Evolutionary conservation across 2,888 invertebrate species (phyloP), one percentile per base, ranked within the genome.

Genomic region (Amphiduros pacificus): DNA sequence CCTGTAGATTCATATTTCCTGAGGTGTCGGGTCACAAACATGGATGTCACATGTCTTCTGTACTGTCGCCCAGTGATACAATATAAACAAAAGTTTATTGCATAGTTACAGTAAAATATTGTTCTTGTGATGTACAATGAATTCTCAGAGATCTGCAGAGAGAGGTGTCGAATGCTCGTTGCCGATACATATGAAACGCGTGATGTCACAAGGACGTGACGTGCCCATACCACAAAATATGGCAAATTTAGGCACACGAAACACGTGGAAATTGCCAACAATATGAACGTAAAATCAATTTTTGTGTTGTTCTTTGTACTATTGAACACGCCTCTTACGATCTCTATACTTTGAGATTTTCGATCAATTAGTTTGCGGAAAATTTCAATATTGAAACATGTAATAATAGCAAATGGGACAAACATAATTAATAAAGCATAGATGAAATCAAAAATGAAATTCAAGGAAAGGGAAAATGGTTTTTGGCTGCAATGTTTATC

Each of bases 11-110:
- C n/a, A n/a, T n/a, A n/a, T n/a, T n/a, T n/a, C n/a, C n/a, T n/a
- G n/a, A n/a, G n/a, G n/a, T n/a, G n/a, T n/a, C n/a, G n/a, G n/a
- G n/a, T n/a, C n/a, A n/a, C n/a, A n/a, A n/a, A n/a, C n/a, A n/a
- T n/a, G n/a, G n/a, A n/a, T n/a, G n/a, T n/a, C n/a, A n/a, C n/a
- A n/a, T n/a, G n/a, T n/a, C n/a, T 49, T 17, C 79, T 67, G 64
- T 77, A 79, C 60, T 75, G 77, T 14, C 75, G 73, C 0, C 78
- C 77, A 0, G 78, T 76, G 14, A 79, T 70, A 62, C 72, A 73
- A 57, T 77, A 79, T 36, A 79, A 66, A 63, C 79, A 77, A 58
- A 79, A 77, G 66, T 79, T 79, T 26, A 75, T 69, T 60, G 77
- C 77, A 61, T 77, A 79, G 64, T 79, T 79, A 61, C 74, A 63